Base-by-base conservation (phyloP, 2,113 vertebrate species). In the Harpagus bidentatus region DNA sequence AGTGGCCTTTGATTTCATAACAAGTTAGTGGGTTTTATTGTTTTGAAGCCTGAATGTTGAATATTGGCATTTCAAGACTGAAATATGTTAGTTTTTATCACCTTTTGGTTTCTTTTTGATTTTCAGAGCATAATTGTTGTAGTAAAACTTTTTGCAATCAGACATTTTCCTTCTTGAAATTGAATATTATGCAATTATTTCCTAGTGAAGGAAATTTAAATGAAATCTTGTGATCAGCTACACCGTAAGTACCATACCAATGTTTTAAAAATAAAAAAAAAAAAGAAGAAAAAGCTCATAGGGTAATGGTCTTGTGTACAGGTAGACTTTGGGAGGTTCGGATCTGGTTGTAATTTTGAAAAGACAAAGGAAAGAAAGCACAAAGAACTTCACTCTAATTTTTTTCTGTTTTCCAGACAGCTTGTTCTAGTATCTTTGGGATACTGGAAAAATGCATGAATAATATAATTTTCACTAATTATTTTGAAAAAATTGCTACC, bases 401-500 rank as follows among this genome's bases (percentile, higher is more conserved):
- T 82, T 65, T 62, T 29, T 22, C 45, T 52, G 3, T 36, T 40
- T 90, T 91, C 38, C 42, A 38, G 38, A 42, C 86, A 69, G 82
- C 10, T 1, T 61, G 38, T 76, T 85, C 45, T 47, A 7, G 38
- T 94, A 61, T 45, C 38, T 90, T 81, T 78, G 79, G 59, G 40
- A 77, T 78, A 69, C 36, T 88, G 48, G 19, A 61, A 76, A 89
- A 65, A 69, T 79, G 47, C 43, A 48, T 25, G n/a, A 74, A 45
- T 58, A 80, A 45, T 38, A 73, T 73, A 82, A 72, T 88, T 85
- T 31, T 90, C 71, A 50, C 31, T 76, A 76, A 93, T 89, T 94
- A 82, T 93, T 92, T 89, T 82, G 70, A 88, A 93, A 74, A 72
- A 91, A 91, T 95, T 95, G 23, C 58, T 70, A 59, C 50, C 61